These are phyloP conservation scores for Lineus longissimus DNA, from an alignment of 1,140 invertebrate species.

Conservation along the genomic window DNA sequence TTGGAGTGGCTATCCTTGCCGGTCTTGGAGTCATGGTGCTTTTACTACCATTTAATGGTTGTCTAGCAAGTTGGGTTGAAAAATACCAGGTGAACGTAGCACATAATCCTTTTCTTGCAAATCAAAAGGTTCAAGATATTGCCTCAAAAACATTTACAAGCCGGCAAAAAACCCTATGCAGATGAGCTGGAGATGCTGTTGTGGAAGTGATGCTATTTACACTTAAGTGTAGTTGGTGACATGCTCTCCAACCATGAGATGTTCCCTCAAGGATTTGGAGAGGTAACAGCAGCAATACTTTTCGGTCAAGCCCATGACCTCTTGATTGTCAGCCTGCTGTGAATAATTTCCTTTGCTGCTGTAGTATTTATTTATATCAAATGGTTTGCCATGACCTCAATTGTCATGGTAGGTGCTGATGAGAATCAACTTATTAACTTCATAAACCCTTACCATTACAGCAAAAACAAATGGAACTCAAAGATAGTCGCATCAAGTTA, in stretches of 20 bases:
- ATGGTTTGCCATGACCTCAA: no score
- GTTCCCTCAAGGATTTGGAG: no score
- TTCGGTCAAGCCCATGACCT: no score
- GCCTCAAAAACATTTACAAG: background rate
- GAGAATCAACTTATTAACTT: no score
- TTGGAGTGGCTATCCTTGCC: slow-evolving; percentile 79
- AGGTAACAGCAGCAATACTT: no score
- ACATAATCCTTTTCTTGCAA: background rate
- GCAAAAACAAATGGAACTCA: slow-evolving; percentile 37
- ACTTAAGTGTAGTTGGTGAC: no score
- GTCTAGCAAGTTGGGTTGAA: slow-evolving; percentile 72
- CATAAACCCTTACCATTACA: slow-evolving; percentile 17
- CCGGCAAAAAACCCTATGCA: background rate
- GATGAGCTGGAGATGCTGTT: background rate
- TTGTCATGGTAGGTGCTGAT: no score
- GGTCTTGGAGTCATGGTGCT: slow-evolving; percentile 89
- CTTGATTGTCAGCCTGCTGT: no score
- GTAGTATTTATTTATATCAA: no score
- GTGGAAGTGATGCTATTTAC: background rate
- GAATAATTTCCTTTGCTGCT: no score
- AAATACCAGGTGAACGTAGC: slow-evolving; percentile 33
- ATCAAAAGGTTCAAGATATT: background rate
- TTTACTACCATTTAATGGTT: slow-evolving; percentile 70
- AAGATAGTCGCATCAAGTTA: slow-evolving; percentile 58
- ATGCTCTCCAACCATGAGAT: no score